Base-by-base conservation (phyloP, 1,140 invertebrate species). In the Episyrphus balteatus region DNA sequence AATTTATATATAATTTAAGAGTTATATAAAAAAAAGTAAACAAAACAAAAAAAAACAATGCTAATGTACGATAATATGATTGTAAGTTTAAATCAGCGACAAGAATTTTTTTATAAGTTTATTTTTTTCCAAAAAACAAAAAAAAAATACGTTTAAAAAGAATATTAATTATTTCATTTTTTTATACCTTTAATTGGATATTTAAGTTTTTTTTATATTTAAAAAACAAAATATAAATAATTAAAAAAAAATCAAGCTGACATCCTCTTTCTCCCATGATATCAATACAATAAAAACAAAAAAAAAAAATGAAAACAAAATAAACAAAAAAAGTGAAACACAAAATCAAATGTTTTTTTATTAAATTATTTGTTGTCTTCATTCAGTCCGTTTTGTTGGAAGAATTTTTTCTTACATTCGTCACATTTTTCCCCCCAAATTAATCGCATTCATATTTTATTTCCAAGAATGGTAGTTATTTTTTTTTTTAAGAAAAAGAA, bases 261-360 rank as follows among this genome's bases (percentile, higher is more conserved):
- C 21, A 26, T 26, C 21, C 21, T 5, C 21, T 26, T 26, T 26
- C 21, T 26, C 21, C 21, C 21, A 26, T 26, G 21, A 26, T 26
- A 26, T 26, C 21, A 26, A 26, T 26, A n/a, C n/a, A 46, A 50
- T 37, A 36, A 32, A 50, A 50, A 38, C 37, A 30, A 43, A 14
- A 44, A 44, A 37, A 44, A 31, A 43, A 36, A 47, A 51, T 47
- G 42, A 36, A 51, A 51, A 51, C 40, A 36, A 51, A 5, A 14
- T 5, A 17, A 38, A 38, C 36, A 38, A 38, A 38, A n/a, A 3
- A 38, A 38, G 36, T 17, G 17, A 38, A 38, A 26, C 21, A 26
- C 21, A 26, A 26, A n/a, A n/a, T 26, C 3, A 26, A 26, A 26
- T 26, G 21, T 26, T 26, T 26, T 26, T 26, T n/a, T n/a, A n/a